Evolutionary conservation across 23 tunicate genomes (phyloP).

Genomic region (Phallusia fumigata): DNA sequence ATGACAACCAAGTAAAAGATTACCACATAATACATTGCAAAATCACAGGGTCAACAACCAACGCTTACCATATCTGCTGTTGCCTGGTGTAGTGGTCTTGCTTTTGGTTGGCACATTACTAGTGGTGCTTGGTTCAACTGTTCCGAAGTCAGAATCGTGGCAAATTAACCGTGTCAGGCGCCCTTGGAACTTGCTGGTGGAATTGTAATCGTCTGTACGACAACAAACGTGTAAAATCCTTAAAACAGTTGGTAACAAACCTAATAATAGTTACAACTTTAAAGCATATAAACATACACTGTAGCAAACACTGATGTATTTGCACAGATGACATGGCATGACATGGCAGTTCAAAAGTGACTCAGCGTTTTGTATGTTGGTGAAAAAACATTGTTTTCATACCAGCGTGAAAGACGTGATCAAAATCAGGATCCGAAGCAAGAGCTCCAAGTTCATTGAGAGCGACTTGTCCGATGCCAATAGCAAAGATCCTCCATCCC

Average conservation of each 20-base stretch:
- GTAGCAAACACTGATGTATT: no score
- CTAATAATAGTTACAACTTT: no score
- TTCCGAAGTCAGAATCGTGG: slow-evolving; percentile 33
- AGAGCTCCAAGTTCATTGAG: slow-evolving; percentile 59
- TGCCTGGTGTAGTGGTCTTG: background rate
- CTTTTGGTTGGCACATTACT: background rate
- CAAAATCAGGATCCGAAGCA: slow-evolving; percentile 75
- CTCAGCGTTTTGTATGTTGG: no score
- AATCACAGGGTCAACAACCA: background rate
- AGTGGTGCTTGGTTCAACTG: background rate
- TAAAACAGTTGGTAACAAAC: no score
- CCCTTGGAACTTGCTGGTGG: slow-evolving; percentile 68
- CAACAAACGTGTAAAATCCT: no score
- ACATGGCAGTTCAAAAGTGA: no score
- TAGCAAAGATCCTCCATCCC: slow-evolving; percentile 90
- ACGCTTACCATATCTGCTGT: background rate
- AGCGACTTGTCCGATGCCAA: slow-evolving; percentile 77
- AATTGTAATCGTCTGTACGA: slow-evolving; percentile 59
- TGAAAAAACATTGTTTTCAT: no score
- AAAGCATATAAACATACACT: no score
- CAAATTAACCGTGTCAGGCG: slow-evolving; percentile 73
- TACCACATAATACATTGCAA: background rate
- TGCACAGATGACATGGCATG: no score
- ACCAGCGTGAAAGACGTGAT: slow-evolving; percentile 82
- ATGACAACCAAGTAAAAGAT: no score